Base-by-base conservation (phyloP, 2,888 invertebrate species). In the Aethes cnicana region DNA sequence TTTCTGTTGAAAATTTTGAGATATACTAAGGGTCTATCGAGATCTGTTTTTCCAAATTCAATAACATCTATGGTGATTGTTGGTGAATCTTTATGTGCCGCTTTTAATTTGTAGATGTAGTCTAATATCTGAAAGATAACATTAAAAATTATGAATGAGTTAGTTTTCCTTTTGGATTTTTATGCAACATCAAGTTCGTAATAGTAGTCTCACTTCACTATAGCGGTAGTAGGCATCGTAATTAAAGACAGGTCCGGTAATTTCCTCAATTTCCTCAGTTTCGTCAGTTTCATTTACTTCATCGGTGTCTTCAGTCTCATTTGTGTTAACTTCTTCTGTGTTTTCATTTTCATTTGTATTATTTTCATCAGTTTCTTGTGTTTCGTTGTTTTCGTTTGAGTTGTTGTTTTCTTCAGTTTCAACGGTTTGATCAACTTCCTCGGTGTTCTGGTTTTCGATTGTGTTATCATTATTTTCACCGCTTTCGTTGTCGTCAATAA, bases 1-100 rank as follows among this genome's bases (percentile, higher is more conserved):
- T 59, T 60, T 1, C 63, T 70, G 36, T 79, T 77, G 14, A 73
- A 79, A 25, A 94, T 69, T 67, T 89, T 92, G 1, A 93, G 62
- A 30, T 90, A 88, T 0, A 81, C 68, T n/a, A 85, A 41, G 0
- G 77, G 66, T 57, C 79, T 67, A 2, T 71, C 64, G 55, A 78
- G 69, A 14, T 69, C 70, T 7, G 84, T 86, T 0, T 42, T 39
- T 1, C 77, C 82, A 49, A 64, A 69, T 58, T 79, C 63, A 2
- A 80, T 54, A 0, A 84, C 23, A 49, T 75, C 68, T 2, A 83
- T 11, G 4, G 55, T 61, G 2, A 66, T 55, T 2, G 62, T 57
- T 0, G 68, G 54, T n/a, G 73, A 61, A 32, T 69, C 55, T 18
- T 53, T 52, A 18, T 74, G 69, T 3, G 47, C 41, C 4, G 61